phyloP scores from a whole-genome alignment of 2,888 invertebrate genomes.

The Hylaea fasciaria region DNA sequence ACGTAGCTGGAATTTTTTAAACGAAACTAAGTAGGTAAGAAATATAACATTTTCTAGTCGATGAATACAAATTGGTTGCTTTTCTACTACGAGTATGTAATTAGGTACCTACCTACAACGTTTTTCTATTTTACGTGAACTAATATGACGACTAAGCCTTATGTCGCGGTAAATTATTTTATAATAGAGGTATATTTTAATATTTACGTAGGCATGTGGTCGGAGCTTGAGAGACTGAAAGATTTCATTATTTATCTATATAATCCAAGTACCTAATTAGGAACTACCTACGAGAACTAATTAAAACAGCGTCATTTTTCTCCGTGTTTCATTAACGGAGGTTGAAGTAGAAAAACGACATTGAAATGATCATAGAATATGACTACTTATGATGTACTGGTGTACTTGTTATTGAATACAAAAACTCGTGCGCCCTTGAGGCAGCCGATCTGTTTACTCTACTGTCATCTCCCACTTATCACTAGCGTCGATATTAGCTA shows the following conservation, averaged over 20 bases:
- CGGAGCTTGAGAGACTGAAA: no score
- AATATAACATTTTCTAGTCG: neutral
- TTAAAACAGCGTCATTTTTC: no score
- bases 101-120: constrained; percentile 12
- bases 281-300: no score
- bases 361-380: constrained; percentile 8
- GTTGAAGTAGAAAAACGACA: no score
- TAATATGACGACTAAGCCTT: constrained; percentile 16
- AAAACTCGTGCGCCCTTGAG: constrained; percentile 74
- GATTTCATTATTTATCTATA: no score
- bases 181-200: no score
- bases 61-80: neutral
- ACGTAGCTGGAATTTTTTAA: no score
- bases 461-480: constrained; percentile 83
- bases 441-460: constrained; percentile 73
- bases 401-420: constrained; percentile 62
- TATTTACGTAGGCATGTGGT: no score
- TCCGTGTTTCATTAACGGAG: no score
- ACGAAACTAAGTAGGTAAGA: no score
- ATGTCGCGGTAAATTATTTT: neutral
- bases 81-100: constrained; percentile 20
- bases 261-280: no score
- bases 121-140: constrained; percentile 58
- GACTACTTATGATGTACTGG: no score
- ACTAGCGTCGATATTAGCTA: constrained; percentile 77